A percentile compares a stretch with the other conserved stretches of the same genome.
Evolutionary conservation across 2,797 vertebrate species (phyloP).

Genomic region (Enteromius unitaeniatus): DNA sequence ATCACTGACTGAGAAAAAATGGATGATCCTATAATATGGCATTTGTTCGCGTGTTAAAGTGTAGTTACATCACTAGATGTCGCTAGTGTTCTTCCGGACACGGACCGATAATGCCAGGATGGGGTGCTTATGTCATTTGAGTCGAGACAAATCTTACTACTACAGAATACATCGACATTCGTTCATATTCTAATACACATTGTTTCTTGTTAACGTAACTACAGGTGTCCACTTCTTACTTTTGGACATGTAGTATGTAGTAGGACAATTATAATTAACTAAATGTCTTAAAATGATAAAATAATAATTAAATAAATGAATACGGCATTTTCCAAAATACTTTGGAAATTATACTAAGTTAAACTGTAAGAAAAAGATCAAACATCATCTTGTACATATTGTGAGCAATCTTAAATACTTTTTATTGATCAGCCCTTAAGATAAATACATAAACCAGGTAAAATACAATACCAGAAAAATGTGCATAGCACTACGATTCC

Average conservation of each 20-base stretch:
- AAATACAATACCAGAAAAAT: constrained; percentile 2
- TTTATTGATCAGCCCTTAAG: constrained; percentile 24
- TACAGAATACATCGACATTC: neutral
- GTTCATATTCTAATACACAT: neutral
- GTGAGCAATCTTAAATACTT: constrained; percentile 12
- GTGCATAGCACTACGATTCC: neutral
- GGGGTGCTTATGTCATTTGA: neutral
- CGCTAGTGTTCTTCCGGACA: neutral
- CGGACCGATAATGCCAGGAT: neutral
- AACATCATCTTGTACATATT: neutral
- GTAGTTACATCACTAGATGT: constrained; percentile 11
- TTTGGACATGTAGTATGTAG: neutral
- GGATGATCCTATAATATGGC: neutral
- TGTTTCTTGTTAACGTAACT: no score
- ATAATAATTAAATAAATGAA: neutral
- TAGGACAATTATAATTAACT: neutral
- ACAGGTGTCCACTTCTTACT: no score
- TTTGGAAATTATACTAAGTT: neutral
- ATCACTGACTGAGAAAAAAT: no score
- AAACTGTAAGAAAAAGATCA: neutral
- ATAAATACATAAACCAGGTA: constrained; percentile 29
- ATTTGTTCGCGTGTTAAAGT: neutral
- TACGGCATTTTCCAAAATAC: neutral
- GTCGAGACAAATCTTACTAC: neutral
- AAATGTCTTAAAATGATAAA: neutral